A percentile compares a stretch with the other conserved stretches of the same genome.
Conservation (phyloP, 2,797 vertebrate genomes). For the Toxotes lorentzi region DNA sequence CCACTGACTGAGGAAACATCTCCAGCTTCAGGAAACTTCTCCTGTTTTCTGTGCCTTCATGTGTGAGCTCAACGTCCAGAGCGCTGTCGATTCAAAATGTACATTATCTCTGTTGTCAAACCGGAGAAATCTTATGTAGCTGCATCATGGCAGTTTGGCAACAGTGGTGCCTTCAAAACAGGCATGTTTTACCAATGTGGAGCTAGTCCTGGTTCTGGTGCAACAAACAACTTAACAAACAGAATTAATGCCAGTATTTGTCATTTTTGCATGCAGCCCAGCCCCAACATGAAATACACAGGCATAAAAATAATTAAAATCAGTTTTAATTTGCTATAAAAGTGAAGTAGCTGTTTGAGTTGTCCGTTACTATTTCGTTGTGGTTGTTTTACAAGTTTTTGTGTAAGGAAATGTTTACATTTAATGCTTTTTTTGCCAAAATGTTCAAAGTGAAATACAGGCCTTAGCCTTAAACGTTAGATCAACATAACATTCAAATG, state of each 20-base stretch:
- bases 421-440: background rate
- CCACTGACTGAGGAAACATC: slow-evolving; percentile 30
- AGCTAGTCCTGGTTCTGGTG: too few relatives aligned
- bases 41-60: slow-evolving; percentile 10
- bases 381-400: background rate
- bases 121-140: background rate
- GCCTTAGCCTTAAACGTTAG: background rate
- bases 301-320: background rate
- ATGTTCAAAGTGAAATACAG: background rate
- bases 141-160: background rate
- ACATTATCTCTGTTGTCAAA: slow-evolving; percentile 19
- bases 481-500: background rate
- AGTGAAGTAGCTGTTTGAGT: background rate
- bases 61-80: slow-evolving; percentile 21
- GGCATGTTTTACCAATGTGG: background rate
- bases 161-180: background rate
- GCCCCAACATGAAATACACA: background rate
- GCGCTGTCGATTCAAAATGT: slow-evolving; percentile 17
- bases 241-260: background rate
- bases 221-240: background rate
- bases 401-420: background rate
- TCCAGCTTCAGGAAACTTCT: background rate
- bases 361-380: background rate
- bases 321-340: background rate
- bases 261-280: background rate